Evolutionary conservation across 1,140 invertebrate species (phyloP).

Genomic region (Neotoxoptera formosana): DNA sequence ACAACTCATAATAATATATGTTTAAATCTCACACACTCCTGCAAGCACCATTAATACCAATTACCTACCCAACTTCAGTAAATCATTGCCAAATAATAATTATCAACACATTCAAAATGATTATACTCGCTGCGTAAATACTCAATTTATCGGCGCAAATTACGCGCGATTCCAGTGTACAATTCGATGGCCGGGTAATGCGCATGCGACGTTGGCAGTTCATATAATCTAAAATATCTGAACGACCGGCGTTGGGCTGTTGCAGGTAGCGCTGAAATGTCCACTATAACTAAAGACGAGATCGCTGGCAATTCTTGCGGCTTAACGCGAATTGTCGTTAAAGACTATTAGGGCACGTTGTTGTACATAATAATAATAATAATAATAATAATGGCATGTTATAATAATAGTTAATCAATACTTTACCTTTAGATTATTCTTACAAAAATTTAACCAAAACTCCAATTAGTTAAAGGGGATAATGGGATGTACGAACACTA

Average conservation of each 20-base stretch:
- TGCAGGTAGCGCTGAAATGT: not conserved
- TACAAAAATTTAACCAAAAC: not conserved
- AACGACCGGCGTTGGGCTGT: not conserved
- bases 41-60: not conserved
- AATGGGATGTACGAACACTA: not conserved
- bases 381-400: not conserved
- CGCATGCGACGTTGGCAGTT: not conserved
- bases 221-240: not conserved
- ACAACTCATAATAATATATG: not conserved
- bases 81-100: constrained; percentile 32
- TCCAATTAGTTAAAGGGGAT: not conserved
- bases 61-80: constrained; percentile 54
- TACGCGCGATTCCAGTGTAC: not conserved
- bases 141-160: not conserved
- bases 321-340: not conserved
- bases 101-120: not conserved
- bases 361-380: not conserved
- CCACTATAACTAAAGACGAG: not conserved
- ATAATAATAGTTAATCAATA: not conserved
- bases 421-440: constrained; percentile 33
- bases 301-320: not conserved
- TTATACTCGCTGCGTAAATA: not conserved
- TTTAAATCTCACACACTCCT: not conserved
- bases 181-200: not conserved
- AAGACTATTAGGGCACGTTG: not conserved